Conservation (phyloP, 2,888 invertebrate genomes). For the Drosophila rubida region DNA sequence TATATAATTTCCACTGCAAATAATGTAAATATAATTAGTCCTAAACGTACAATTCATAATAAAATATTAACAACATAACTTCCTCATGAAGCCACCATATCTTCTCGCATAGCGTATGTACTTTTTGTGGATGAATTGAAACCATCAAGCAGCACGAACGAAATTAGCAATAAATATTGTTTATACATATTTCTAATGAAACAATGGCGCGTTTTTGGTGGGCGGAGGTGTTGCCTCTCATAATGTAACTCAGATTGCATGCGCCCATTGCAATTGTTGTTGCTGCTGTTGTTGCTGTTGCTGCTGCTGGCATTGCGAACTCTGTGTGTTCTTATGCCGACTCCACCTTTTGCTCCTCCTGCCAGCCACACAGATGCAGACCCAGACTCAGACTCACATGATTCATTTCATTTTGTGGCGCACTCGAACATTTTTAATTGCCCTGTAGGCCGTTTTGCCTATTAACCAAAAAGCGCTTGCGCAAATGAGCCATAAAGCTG, state of each 20-base stretch:
- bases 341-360: slow-evolving; percentile 16
- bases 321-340: slow-evolving; percentile 33
- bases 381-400: slow-evolving; percentile 20
- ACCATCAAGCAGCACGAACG: slow-evolving; percentile 34
- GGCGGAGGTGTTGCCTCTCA: slow-evolving; percentile 69
- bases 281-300: slow-evolving; percentile 20
- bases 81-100: not conserved
- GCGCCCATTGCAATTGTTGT: slow-evolving; percentile 22
- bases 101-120: not conserved
- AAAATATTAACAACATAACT: not conserved
- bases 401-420: slow-evolving; percentile 43
- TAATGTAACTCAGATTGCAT: slow-evolving; percentile 49
- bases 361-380: not conserved
- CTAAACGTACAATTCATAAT: too few species aligned
- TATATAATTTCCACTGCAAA: too few species aligned
- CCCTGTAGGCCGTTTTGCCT: slow-evolving; percentile 72
- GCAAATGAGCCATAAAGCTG: slow-evolving; percentile 47
- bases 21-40: too few species aligned
- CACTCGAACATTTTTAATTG: slow-evolving; percentile 55
- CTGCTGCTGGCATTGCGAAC: slow-evolving; percentile 18
- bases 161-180: slow-evolving; percentile 43
- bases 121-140: not conserved
- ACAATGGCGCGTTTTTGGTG: slow-evolving; percentile 66
- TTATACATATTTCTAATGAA: slow-evolving; percentile 31
- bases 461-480: slow-evolving; percentile 61